phyloP scores from a whole-genome alignment of 2,888 invertebrate species.

The Drosophila prolongata region DNA sequence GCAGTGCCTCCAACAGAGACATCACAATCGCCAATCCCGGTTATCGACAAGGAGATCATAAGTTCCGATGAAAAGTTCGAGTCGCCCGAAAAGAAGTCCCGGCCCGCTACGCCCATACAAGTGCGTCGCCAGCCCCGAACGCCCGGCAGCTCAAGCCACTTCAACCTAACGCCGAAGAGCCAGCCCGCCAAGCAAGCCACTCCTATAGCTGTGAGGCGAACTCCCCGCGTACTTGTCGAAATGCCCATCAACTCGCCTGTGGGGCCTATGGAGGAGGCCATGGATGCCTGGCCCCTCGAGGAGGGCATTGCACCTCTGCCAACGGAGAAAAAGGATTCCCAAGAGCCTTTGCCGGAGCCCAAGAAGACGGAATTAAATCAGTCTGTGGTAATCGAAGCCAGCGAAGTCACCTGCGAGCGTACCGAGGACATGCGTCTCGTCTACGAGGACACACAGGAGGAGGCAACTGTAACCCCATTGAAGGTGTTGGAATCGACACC shows the following conservation, averaged over 20 bases:
- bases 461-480: background rate
- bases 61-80: slow-evolving; percentile 83
- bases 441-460: slow-evolving; percentile 86
- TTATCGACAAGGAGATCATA: slow-evolving; percentile 81
- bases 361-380: slow-evolving; percentile 4
- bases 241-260: slow-evolving; percentile 61
- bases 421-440: slow-evolving; percentile 87
- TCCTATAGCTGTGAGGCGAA: slow-evolving; percentile 82
- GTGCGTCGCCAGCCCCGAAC: slow-evolving; percentile 83
- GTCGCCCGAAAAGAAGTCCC: slow-evolving; percentile 81
- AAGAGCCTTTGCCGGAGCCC: slow-evolving; percentile 6
- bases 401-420: slow-evolving; percentile 67
- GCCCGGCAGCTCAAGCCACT: slow-evolving; percentile 53
- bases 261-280: slow-evolving; percentile 66
- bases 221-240: slow-evolving; percentile 75
- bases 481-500: slow-evolving; percentile 47
- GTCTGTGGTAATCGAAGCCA: slow-evolving; percentile 14
- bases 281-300: slow-evolving; percentile 56
- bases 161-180: slow-evolving; percentile 46
- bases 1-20: slow-evolving; percentile 11
- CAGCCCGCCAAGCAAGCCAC: slow-evolving; percentile 66
- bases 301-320: slow-evolving; percentile 50
- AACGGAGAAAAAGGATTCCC: slow-evolving; percentile 13
- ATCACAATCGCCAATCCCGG: slow-evolving; percentile 49
- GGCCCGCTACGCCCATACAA: slow-evolving; percentile 82